These are phyloP conservation scores for Eulemur coronatus DNA, from an alignment of 2,797 vertebrate species.

Conservation along the genomic window DNA sequence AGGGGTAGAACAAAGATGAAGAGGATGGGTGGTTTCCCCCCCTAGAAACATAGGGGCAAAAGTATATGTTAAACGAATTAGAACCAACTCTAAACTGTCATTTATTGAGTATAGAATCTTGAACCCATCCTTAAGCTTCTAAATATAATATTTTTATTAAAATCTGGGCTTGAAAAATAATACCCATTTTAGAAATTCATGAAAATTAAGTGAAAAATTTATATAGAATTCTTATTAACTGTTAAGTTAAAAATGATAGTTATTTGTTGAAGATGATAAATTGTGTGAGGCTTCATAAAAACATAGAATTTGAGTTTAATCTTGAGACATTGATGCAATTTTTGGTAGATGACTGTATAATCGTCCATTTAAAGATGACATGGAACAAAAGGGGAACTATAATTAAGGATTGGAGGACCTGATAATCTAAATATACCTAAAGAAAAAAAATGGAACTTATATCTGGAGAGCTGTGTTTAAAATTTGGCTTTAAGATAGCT, in stretches of 20 bases:
- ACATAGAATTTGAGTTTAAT: not conserved
- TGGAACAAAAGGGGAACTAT: not conserved
- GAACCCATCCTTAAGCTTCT: not conserved
- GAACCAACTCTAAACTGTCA: not conserved
- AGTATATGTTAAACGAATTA: not conserved
- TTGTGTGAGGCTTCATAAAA: not conserved
- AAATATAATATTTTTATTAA: not conserved
- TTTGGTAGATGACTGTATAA: not conserved
- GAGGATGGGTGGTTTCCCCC: not conserved
- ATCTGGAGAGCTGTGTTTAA: not conserved
- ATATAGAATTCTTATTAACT: not conserved
- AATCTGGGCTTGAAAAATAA: not conserved
- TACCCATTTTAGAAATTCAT: not conserved
- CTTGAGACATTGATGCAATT: not conserved
- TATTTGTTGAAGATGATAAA: not conserved
- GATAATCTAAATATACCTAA: not conserved
- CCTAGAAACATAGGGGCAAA: not conserved
- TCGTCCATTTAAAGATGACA: not conserved
- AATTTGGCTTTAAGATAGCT: not conserved
- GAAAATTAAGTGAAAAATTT: not conserved
- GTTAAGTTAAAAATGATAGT: not conserved
- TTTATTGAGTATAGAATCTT: not conserved
- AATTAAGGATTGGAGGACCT: not conserved
- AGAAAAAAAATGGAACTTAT: not conserved
- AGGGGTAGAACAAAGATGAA: not conserved